Percentiles rank a stretch among this genome's conserved stretches.
Conservation (phyloP, 2,888 invertebrate genomes). For the Drosophila gaucha region DNA sequence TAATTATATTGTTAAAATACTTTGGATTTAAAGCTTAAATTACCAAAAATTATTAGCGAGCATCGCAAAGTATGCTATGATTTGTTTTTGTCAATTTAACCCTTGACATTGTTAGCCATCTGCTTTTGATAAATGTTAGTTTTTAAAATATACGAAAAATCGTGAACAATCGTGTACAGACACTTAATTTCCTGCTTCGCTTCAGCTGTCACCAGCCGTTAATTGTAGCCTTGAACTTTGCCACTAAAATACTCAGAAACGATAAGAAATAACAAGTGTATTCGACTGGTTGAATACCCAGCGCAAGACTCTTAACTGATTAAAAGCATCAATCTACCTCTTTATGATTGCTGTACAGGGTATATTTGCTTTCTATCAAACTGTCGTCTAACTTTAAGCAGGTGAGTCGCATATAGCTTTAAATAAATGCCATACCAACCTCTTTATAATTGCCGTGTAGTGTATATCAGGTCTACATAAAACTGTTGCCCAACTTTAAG, state of each 20-base stretch:
- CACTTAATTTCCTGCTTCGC: constrained; percentile 32
- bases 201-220: constrained; percentile 20
- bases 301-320: too few relatives aligned
- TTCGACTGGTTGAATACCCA: neutral
- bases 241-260: constrained; percentile 1
- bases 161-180: too few relatives aligned
- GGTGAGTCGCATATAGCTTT: too few relatives aligned
- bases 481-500: constrained; percentile 32
- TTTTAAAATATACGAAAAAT: constrained; percentile 1
- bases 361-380: too few relatives aligned
- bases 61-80: neutral
- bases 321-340: neutral
- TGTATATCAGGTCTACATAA: neutral
- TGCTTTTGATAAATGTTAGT: neutral
- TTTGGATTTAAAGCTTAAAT: too few relatives aligned
- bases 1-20: too few relatives aligned
- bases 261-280: neutral
- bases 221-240: constrained; percentile 63
- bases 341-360: neutral
- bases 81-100: neutral
- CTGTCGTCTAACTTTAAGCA: neutral
- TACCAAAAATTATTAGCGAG: neutral
- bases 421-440: neutral
- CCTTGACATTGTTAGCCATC: neutral
- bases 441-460: neutral